Percentiles rank a stretch among this genome's conserved stretches.
Conservation (phyloP, 2,113 vertebrate genomes). For the Leptobrachium leishanense region DNA sequence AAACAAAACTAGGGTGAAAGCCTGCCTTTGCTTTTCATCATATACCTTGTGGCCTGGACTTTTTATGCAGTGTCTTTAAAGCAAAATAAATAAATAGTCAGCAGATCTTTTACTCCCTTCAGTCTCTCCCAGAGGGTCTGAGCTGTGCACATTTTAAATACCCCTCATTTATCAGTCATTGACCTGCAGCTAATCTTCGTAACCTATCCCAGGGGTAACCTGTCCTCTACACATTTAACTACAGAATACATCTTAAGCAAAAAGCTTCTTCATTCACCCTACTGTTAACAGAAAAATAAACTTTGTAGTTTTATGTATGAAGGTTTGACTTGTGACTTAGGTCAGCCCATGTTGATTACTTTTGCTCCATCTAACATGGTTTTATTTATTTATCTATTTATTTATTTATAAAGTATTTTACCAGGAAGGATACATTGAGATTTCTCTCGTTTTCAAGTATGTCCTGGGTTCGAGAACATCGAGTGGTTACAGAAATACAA, state of each 20-base stretch:
- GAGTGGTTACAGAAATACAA: too few relatives aligned
- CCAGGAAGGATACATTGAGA: too few relatives aligned
- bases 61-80: neutral
- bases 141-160: constrained; percentile 18
- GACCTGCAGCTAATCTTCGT: neutral
- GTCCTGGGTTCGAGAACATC: too few relatives aligned
- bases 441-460: too few relatives aligned
- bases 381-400: too few relatives aligned
- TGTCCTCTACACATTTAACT: neutral
- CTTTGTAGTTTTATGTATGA: too few relatives aligned
- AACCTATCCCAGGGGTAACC: neutral
- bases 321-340: neutral
- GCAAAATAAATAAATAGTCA: neutral
- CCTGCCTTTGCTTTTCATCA: neutral
- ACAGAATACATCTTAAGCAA: neutral
- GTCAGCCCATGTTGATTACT: neutral
- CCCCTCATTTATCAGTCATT: constrained; percentile 18
- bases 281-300: too few relatives aligned
- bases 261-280: too few relatives aligned
- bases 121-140: neutral
- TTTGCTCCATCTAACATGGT: too few relatives aligned
- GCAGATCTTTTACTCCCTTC: constrained; percentile 2
- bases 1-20: neutral
- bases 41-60: neutral
- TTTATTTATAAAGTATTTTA: too few relatives aligned